Base-by-base conservation (phyloP, 2,113 vertebrate genomes). In the Tiliqua scincoides region DNA sequence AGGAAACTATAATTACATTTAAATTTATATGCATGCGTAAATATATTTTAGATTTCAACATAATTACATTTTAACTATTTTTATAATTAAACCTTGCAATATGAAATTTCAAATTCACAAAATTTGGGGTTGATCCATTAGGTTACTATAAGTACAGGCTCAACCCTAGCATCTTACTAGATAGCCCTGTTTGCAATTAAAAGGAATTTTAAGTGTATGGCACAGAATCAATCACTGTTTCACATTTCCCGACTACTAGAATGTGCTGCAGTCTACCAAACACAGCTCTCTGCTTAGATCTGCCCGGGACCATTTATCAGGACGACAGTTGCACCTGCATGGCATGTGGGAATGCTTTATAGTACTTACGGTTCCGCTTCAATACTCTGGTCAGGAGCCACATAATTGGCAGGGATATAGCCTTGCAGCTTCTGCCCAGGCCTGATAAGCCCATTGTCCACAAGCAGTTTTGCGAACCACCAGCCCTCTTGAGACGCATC, bases 391-490 rank as follows among this genome's bases (percentile, higher is more conserved):
- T 97, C 95, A 10, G 95, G 95, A 0, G 98, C 99, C 89, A 99
- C 96, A 79, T 99, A 99, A 87, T 99, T 99, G 1, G 98, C 96
- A 3, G 99, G 99, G 88, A 99, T 96, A 84, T 98, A 99, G 35
- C 99, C 99, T 75, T 94, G 37, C 32, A 95, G 91, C 37, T 92
- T 93, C 74, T 88, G 86, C 35, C 89, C 84, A 6, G 86, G 87
- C 81, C 77, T 1, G 89, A 91, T 6, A 92, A 32, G 74, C 86
- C 95, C 89, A 54, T 62, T n/a, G 12, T 95, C 97, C 89, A 98
- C 86, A 17, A 97, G 96, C 5, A 97, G 97, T 81, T 79, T 97
- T 1, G 98, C 98, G 0, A 96, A 85, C 98, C 98, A 99, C 99
- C 99, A 99, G 1, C 98, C 97, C 0, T 96, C 94, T 0, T 93